Percentiles rank a stretch among this genome's conserved stretches.
phyloP scores from a whole-genome alignment of 1,140 invertebrate species.

The Pentalonia nigronervosa region DNA sequence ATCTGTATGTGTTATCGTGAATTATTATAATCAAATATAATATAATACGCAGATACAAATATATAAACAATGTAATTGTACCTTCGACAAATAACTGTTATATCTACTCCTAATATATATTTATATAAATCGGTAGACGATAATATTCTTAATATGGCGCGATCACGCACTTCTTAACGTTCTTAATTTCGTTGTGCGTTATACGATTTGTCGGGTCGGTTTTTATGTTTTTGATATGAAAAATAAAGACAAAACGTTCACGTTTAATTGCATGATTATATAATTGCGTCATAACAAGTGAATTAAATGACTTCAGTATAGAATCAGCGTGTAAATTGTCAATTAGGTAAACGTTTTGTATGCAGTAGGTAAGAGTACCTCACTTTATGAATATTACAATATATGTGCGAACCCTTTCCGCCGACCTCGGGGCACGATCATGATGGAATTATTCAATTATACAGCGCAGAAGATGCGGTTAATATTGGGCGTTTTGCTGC shows the following conservation, averaged over 20 bases:
- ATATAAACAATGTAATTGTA: background rate
- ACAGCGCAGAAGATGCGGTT: background rate
- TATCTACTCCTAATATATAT: background rate
- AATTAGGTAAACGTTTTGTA: background rate
- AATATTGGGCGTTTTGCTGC: conserved; percentile 2
- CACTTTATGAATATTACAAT: background rate
- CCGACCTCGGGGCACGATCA: background rate
- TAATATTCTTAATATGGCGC: background rate
- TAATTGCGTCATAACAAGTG: background rate
- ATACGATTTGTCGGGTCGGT: background rate
- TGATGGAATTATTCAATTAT: conserved; percentile 3
- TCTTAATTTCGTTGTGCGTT: background rate
- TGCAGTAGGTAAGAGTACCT: background rate
- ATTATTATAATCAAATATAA: background rate
- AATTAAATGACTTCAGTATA: background rate
- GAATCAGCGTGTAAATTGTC: background rate
- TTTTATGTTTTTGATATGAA: background rate
- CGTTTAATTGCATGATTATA: background rate
- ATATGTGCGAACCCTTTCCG: background rate
- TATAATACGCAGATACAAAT: too few species aligned
- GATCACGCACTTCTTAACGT: background rate
- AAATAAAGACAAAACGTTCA: background rate
- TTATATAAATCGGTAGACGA: background rate
- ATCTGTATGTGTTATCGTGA: background rate
- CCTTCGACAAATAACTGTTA: background rate